Evolutionary conservation across 2,888 invertebrate genomes (phyloP), one percentile per base, ranked within the genome.

Genomic region (Vannuccia rotundouncinata): DNA sequence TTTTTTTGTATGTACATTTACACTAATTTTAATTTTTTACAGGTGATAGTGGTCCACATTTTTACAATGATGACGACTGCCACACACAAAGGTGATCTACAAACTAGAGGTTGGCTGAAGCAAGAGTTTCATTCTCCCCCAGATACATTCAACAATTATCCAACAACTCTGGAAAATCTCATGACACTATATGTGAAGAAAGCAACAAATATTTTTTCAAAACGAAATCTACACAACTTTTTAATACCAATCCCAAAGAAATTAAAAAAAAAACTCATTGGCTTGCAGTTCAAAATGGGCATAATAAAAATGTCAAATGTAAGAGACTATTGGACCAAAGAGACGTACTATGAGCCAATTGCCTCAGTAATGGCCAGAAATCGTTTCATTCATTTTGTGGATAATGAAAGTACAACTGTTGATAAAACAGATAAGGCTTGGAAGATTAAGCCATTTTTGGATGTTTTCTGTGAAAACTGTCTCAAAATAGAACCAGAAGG

Each of bases 251-350:
- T 59, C 28, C 80, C 74, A 29, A 66, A 1, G 74, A 80, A 77
- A 78, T 81, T 45, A 59, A 31, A 31, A 2, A 66, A 22, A 13
- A 5, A 45, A 45, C 45, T 45, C 45, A 31, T 81, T 45, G 80
- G 81, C 28, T 76, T 81, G 29, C 59, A 80, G 31, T 28, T 81
- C 29, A 31, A 66, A n/a, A 81, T 81, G 80, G 81, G 81, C 25
- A 66, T 81, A 45, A 31, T 80, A 77, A 79, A 79, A 79, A 79
- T 31, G 78, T 27, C 28, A 45, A 77, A 31, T 59, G 59, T 59
- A 45, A 29, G 31, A 27, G 59, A 77, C 31, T 59, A 75, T 75
- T 75, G 75, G 75, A n/a, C 29, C 29, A 5, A 75, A 66, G 66
- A 66, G 17, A 66, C 66, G 66, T 66, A 66, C 66, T 66, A 66